Base-by-base conservation (phyloP, 92 coral and sea anemone species). In the Muricea muricata region DNA sequence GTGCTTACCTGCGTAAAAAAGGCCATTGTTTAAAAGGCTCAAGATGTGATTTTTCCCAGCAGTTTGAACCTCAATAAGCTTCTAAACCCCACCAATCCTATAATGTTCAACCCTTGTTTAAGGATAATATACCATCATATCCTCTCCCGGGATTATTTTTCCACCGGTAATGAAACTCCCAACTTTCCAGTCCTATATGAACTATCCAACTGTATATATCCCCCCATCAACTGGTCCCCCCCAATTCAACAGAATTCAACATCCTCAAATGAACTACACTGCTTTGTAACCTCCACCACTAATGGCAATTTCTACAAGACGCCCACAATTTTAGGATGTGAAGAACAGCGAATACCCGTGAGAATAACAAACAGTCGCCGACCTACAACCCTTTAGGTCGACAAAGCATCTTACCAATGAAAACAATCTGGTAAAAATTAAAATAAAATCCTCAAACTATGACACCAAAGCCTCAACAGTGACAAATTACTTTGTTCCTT, bases 251-350 rank as follows among this genome's bases (percentile, higher is more conserved):
- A 30, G 45, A 37, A 78, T 11, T 20, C 58, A 14, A 50, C 24
- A 50, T 50, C 0, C 0, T 20, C 13, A 14, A 8, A 50, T 50
- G 58, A 50, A 50, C 58, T 50, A 50, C 58, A 0, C 42, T 37
- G 20, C 18, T 20, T 9, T 9, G 42, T 50, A 80, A 39, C 57
- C 75, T 37, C 61, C 69, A 57, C 42, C 60, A 61, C 23, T 40
- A 40, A 57, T 23, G 69, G 48, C 26, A 60, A 39, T 80, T 54
- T 57, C 84, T 54, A 46, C 30, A 73, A 80, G 56, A 35, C 70
- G 54, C 41, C 48, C 41, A 1, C n/a, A 4, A 18, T 31, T 9
- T 35, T 35, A 7, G 6, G 41, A 54, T 45, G 28, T 45, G 83
- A 24, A n/a, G n/a, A n/a, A n/a, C n/a, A n/a, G n/a, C n/a, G n/a